Evolutionary conservation across 2,797 vertebrate genomes (phyloP).

Genomic region (Helicolenus hilgendorfi): DNA sequence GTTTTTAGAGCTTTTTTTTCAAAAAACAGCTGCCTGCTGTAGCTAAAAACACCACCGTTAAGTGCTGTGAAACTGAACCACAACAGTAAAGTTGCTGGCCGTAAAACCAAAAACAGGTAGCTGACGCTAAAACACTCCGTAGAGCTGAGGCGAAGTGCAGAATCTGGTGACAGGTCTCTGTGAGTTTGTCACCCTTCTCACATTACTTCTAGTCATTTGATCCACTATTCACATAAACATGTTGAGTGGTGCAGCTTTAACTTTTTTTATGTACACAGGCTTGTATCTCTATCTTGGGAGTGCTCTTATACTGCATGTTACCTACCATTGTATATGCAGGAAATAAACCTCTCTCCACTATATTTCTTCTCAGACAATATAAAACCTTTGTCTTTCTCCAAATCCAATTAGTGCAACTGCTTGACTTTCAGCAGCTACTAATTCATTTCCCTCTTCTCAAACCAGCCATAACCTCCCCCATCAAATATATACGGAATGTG

Average conservation of each 20-base stretch:
- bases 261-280: background rate
- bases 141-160: background rate
- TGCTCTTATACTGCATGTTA: background rate
- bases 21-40: background rate
- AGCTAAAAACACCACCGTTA: background rate
- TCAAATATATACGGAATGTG: background rate
- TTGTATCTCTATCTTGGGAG: background rate
- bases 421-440: background rate
- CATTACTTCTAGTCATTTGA: background rate
- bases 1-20: background rate
- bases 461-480: background rate
- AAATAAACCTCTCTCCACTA: background rate
- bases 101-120: background rate
- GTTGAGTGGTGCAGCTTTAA: background rate
- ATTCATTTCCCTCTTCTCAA: background rate
- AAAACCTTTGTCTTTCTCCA: background rate
- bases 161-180: background rate
- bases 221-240: background rate
- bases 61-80: background rate
- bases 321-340: background rate
- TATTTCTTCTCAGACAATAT: background rate
- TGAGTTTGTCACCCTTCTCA: background rate
- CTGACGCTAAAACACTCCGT: background rate
- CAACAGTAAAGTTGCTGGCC: background rate
- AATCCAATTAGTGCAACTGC: background rate